Conservation (phyloP, 1,140 invertebrate species). For the Andrena cerasifolii region DNA sequence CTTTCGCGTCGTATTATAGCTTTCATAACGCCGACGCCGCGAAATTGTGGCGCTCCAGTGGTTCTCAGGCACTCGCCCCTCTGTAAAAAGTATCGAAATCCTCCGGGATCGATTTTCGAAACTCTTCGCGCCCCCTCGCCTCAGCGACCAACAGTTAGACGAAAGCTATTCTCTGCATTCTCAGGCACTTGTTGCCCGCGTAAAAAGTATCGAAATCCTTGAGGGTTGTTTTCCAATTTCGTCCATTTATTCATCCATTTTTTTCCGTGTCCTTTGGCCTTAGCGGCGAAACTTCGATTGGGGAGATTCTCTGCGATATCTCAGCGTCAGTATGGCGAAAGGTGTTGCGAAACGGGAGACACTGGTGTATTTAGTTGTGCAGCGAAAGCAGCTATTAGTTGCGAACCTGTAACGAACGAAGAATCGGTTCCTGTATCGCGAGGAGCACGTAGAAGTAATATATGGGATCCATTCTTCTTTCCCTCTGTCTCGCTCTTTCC, state of each 20-base stretch:
- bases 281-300: not conserved
- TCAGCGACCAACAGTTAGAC: not conserved
- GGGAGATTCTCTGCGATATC: not conserved
- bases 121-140: no score
- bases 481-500: slow-evolving; percentile 64
- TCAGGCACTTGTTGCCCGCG: slow-evolving; percentile 25
- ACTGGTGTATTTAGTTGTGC: not conserved
- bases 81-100: not conserved
- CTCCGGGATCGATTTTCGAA: not conserved
- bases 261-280: no score
- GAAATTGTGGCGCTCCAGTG: slow-evolving; percentile 68
- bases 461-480: slow-evolving; percentile 74
- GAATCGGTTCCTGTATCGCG: slow-evolving; percentile 69
- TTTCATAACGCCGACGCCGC: slow-evolving; percentile 72
- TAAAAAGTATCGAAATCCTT: not conserved
- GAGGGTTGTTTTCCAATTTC: not conserved
- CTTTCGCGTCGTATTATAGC: slow-evolving; percentile 69
- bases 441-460: slow-evolving; percentile 74
- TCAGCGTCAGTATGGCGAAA: no score
- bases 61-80: slow-evolving; percentile 51
- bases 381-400: slow-evolving; percentile 59
- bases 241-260: no score
- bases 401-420: slow-evolving; percentile 63
- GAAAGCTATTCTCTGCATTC: slow-evolving; percentile 29
- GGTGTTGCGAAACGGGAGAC: not conserved